Conservation (phyloP, 1,140 invertebrate species). For the Parapsyche elsis region DNA sequence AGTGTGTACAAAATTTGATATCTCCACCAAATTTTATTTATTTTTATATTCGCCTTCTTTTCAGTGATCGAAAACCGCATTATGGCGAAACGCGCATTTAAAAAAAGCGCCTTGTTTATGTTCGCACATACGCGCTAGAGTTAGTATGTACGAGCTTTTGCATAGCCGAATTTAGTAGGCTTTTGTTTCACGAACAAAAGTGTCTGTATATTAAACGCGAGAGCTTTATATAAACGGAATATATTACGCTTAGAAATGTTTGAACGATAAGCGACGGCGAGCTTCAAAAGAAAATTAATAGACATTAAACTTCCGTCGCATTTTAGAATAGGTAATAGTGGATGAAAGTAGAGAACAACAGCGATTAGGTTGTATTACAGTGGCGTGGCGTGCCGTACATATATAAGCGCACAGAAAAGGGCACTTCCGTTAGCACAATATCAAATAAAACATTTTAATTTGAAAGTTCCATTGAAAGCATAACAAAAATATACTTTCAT, state of each 20-base stretch:
- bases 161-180: constrained; percentile 1
- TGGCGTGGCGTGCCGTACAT: no score
- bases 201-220: neutral
- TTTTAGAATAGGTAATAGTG: neutral
- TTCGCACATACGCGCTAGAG: neutral
- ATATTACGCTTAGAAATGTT: no score
- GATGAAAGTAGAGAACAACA: neutral
- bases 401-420: no score
- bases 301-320: neutral
- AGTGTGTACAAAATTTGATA: constrained; percentile 47
- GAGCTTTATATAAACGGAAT: no score
- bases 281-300: neutral
- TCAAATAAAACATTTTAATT: no score
- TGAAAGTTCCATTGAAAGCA: no score
- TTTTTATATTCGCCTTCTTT: neutral
- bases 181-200: constrained; percentile 17
- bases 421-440: no score
- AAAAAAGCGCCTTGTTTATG: constrained; percentile 8
- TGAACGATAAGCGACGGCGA: neutral
- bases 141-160: constrained; percentile 1
- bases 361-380: neutral
- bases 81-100: constrained; percentile 27
- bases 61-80: constrained; percentile 37
- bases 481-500: no score
- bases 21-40: constrained; percentile 19